Percentiles rank a stretch among this genome's conserved stretches.
phyloP scores from a whole-genome alignment of 2,797 vertebrate species.

The Cossypha polioptera region DNA sequence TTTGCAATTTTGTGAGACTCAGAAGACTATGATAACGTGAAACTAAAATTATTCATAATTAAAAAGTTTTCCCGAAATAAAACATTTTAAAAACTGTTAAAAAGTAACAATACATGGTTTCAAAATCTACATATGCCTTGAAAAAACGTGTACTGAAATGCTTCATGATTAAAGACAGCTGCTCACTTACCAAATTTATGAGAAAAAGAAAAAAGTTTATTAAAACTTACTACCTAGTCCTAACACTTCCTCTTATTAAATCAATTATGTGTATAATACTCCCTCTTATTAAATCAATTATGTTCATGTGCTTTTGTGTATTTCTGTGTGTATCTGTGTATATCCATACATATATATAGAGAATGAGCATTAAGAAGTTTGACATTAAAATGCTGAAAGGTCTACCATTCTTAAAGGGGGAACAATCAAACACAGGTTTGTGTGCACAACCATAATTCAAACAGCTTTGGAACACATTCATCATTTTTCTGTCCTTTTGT shows the following conservation, averaged over 20 bases:
- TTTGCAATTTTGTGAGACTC: not conserved
- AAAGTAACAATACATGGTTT: not conserved
- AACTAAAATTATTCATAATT: constrained; percentile 36
- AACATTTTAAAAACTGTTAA: not conserved
- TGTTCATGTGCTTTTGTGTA: not conserved
- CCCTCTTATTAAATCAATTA: not conserved
- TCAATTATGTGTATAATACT: not conserved
- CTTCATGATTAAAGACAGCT: not conserved
- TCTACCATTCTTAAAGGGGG: not conserved
- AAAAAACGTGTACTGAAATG: not conserved
- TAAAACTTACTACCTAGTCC: not conserved
- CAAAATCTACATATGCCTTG: not conserved
- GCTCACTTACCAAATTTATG: not conserved
- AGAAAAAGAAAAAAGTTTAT: not conserved
- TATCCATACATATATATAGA: not conserved
- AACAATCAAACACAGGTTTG: not conserved
- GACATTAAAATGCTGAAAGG: not conserved
- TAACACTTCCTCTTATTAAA: not conserved
- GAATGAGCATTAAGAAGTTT: not conserved
- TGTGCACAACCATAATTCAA: not conserved
- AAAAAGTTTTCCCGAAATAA: not conserved
- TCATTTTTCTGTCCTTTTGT: not conserved
- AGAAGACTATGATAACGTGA: not conserved
- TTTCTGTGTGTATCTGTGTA: not conserved
- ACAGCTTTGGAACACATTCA: not conserved